Base-by-base conservation (phyloP, 2,888 invertebrate genomes). In the Trypoxylon attenuatum region DNA sequence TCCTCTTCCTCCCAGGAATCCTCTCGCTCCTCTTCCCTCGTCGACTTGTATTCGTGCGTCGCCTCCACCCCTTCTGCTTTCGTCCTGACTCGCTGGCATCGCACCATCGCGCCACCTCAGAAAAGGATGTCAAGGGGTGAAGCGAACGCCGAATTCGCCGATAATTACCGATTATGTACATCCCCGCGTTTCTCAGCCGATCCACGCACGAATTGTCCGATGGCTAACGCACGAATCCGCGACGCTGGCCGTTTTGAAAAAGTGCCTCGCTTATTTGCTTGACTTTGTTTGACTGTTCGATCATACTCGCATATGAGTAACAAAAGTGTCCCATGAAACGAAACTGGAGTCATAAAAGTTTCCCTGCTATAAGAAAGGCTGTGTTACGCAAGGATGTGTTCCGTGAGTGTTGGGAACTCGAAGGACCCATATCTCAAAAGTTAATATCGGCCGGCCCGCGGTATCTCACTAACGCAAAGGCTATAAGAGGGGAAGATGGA, bases 81-180 rank as follows among this genome's bases (percentile, higher is more conserved):
- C 64, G 71, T 71, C 67, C 67, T 61, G 67, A 63, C 61, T 65
- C 46, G 43, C 18, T 22, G 55, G 27, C 46, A 60, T 61, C 58
- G 49, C 60, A 41, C 56, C 58, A 59, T 54, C 58, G 50, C 51
- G 47, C 60, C 63, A 41, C 43, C 63, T 66, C 56, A 54, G 67
- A 72, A 75, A 79, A 78, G 71, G 66, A 72, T 71, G 69, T 73
- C 71, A 65, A 67, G 59, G 67, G 66, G 68, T 51, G 66, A 64
- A 54, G 58, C 62, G 66, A 57, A 53, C 64, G 52, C 62, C 58
- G 64, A 61, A 59, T 50, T 57, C 42, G 47, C 47, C 58, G 63
- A 77, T 74, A 76, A 76, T 76, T 76, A 69, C 67, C 65, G 46
- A 61, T 54, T n/a, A n/a, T n/a, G n/a, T 51, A 23, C 67, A 58